Conservation (phyloP, 2,113 vertebrate species). For the Sinosuthora webbiana region DNA sequence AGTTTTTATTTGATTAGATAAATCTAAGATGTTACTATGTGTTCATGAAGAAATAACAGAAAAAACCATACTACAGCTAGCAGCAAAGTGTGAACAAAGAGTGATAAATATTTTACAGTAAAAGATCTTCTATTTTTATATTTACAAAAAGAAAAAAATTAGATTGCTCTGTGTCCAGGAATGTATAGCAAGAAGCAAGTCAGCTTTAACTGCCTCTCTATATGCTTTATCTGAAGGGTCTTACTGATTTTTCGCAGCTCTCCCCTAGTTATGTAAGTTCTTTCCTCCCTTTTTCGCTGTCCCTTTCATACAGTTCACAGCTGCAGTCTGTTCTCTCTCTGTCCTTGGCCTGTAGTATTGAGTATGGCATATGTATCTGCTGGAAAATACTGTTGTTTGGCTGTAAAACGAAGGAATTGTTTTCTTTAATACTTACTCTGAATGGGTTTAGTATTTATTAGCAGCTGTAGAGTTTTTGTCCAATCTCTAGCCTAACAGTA, state of each 20-base stretch:
- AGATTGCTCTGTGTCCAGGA: not conserved
- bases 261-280: not conserved
- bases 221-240: not conserved
- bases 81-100: not conserved
- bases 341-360: not conserved
- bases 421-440: not conserved
- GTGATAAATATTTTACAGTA: not conserved
- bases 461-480: not conserved
- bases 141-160: not conserved
- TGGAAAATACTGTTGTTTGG: not conserved
- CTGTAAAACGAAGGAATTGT: not conserved
- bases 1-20: not conserved
- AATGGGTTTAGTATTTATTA: not conserved
- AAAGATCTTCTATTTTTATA: not conserved
- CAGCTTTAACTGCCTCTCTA: not conserved
- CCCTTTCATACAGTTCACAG: not conserved
- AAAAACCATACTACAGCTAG: not conserved
- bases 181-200: not conserved
- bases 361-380: not conserved
- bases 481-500: not conserved
- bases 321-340: not conserved
- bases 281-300: not conserved
- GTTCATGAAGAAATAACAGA: not conserved
- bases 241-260: fast-evolving
- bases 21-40: not conserved